Conservation (phyloP, 2,797 vertebrate species). For the Chelidonichthys spinosus region DNA sequence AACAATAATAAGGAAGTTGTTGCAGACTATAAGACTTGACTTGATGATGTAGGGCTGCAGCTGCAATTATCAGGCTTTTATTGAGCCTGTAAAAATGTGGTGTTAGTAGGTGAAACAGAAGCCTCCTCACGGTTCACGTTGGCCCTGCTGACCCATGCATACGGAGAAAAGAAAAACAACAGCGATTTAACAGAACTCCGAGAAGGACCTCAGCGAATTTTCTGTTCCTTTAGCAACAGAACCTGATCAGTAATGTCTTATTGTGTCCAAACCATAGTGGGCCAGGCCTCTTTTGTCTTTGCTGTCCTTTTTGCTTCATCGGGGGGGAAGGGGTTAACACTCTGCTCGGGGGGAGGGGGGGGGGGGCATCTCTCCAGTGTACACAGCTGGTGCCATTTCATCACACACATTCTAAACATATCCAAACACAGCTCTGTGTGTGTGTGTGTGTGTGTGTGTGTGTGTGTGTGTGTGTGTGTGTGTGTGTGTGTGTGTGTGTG, state of each 20-base stretch:
- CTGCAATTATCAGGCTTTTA: slow-evolving; percentile 63
- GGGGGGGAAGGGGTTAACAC: slow-evolving; percentile 81
- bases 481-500: slow-evolving; percentile 49
- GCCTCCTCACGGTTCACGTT: slow-evolving; percentile 43
- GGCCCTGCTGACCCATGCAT: slow-evolving; percentile 43
- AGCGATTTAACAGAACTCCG: slow-evolving; percentile 45
- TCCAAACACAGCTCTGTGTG: slow-evolving; percentile 79
- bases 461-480: slow-evolving; percentile 53
- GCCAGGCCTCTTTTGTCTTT: slow-evolving; percentile 54
- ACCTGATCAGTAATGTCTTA: slow-evolving; percentile 23
- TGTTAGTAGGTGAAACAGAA: slow-evolving; percentile 50
- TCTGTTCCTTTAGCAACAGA: slow-evolving; percentile 56
- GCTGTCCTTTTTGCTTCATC: slow-evolving; percentile 45
- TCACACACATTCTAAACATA: slow-evolving; percentile 84
- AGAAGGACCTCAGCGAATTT: slow-evolving; percentile 53
- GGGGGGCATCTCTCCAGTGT: slow-evolving; percentile 80
- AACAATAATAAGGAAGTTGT: slow-evolving; percentile 38
- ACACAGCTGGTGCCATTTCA: slow-evolving; percentile 88
- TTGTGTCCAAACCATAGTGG: slow-evolving; percentile 50
- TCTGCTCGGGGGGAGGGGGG: slow-evolving; percentile 64
- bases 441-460: slow-evolving; percentile 8
- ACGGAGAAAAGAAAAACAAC: slow-evolving; percentile 53
- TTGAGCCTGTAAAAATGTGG: slow-evolving; percentile 54
- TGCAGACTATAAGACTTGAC: slow-evolving; percentile 24
- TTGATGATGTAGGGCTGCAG: slow-evolving; percentile 36